Evolutionary conservation across 2,113 vertebrate genomes (phyloP).

Genomic region (Piaya cayana): DNA sequence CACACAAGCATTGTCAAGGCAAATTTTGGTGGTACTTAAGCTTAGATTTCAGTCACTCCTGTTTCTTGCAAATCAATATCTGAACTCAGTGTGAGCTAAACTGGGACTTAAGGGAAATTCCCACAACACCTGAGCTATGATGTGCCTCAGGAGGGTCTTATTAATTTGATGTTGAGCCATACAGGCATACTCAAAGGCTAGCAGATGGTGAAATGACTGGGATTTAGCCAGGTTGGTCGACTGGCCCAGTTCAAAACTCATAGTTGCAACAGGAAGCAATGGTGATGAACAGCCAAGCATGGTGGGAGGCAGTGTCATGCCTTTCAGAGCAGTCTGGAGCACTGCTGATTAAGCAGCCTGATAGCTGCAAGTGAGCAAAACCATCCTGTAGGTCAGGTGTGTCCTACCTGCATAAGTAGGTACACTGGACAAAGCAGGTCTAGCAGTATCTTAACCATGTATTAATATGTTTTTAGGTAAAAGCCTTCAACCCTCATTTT

Average conservation of each 20-base stretch:
- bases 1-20: neutral
- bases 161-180: neutral
- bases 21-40: neutral
- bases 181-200: neutral
- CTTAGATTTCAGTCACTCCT: neutral
- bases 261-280: accelerated
- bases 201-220: neutral
- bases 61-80: neutral
- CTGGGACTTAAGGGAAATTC: neutral
- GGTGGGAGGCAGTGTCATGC: accelerated
- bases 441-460: neutral
- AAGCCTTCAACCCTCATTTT: neutral
- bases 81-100: neutral
- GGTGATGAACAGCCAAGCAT: accelerated
- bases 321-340: neutral
- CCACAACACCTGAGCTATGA: neutral
- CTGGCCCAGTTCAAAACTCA: neutral
- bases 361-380: neutral
- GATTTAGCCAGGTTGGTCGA: neutral
- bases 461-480: neutral
- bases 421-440: neutral
- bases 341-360: neutral
- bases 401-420: neutral
- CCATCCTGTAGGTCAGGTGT: neutral
- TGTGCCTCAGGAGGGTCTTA: neutral